A percentile compares a stretch with the other conserved stretches of the same genome.
Conservation (phyloP, 2,797 vertebrate species). For the Pitangus sulphuratus region DNA sequence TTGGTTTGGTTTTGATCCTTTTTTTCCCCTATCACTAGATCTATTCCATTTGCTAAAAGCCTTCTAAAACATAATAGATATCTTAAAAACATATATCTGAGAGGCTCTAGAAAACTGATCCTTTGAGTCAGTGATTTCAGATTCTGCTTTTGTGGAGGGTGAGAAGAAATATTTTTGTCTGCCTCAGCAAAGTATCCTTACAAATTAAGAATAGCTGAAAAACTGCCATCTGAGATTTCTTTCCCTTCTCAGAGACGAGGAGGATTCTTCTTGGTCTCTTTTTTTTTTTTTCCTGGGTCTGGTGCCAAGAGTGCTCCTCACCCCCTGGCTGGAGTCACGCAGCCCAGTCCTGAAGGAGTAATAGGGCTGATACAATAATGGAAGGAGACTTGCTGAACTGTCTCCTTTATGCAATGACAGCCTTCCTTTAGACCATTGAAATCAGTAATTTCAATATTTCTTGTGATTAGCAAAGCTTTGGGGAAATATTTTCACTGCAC, state of each 20-base stretch:
- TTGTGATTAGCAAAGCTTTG: constrained; percentile 31
- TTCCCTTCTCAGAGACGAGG: background rate
- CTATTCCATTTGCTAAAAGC: background rate
- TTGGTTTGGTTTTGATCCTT: background rate
- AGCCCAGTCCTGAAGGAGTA: background rate
- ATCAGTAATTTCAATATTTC: constrained; percentile 12
- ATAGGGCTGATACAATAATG: background rate
- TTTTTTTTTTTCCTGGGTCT: background rate
- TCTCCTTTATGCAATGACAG: background rate
- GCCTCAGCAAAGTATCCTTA: background rate
- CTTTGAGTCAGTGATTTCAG: background rate
- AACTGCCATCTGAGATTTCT: background rate
- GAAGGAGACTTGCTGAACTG: background rate
- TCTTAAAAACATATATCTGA: background rate
- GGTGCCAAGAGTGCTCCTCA: background rate
- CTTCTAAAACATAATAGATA: background rate
- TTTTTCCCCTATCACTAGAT: background rate
- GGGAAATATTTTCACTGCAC: constrained; percentile 30
- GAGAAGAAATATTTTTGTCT: background rate
- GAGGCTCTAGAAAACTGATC: background rate
- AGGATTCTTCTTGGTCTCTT: background rate
- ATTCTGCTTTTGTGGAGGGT: background rate
- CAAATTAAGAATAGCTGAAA: background rate
- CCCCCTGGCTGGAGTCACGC: background rate
- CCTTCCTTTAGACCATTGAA: background rate